A percentile compares a stretch with the other conserved stretches of the same genome.
These are phyloP conservation scores for Candidula unifasciata DNA, from an alignment of 2,888 invertebrate species.

Conservation along the genomic window DNA sequence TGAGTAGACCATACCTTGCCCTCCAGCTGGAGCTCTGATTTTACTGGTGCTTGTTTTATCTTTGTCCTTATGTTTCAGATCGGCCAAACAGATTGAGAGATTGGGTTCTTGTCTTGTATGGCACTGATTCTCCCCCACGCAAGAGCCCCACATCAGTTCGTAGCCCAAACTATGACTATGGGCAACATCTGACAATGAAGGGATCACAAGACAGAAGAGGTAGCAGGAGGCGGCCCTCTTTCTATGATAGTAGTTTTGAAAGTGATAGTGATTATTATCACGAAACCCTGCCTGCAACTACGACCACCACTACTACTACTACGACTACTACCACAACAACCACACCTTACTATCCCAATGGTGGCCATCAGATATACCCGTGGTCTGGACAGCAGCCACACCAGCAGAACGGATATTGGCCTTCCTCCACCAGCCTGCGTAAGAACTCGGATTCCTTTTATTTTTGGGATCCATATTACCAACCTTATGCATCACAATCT, in stretches of 20 bases:
- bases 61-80: conserved; percentile 68
- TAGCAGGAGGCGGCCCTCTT: conserved; percentile 21
- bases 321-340: conserved; percentile 50
- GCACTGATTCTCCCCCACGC: conserved; percentile 82
- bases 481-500: conserved; percentile 50
- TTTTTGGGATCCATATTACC: conserved; percentile 48
- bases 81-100: conserved; percentile 87
- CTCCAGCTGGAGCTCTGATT: background rate
- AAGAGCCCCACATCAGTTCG: conserved; percentile 63
- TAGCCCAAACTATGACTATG: conserved; percentile 46
- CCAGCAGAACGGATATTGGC: background rate
- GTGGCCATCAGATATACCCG: conserved; percentile 15
- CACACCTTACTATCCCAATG: conserved; percentile 5
- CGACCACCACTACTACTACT: conserved; percentile 54
- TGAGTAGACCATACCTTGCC: background rate
- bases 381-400: conserved; percentile 21
- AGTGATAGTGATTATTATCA: conserved; percentile 42
- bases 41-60: conserved; percentile 24
- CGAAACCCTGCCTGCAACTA: conserved; percentile 46
- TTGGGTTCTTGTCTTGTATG: conserved; percentile 95
- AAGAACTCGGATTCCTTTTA: conserved; percentile 51
- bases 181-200: conserved; percentile 21
- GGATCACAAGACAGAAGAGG: conserved; percentile 34
- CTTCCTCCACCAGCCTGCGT: conserved; percentile 47
- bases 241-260: conserved; percentile 38